Evolutionary conservation across 2,888 invertebrate species (phyloP).

Genomic region (Blera fallax): DNA sequence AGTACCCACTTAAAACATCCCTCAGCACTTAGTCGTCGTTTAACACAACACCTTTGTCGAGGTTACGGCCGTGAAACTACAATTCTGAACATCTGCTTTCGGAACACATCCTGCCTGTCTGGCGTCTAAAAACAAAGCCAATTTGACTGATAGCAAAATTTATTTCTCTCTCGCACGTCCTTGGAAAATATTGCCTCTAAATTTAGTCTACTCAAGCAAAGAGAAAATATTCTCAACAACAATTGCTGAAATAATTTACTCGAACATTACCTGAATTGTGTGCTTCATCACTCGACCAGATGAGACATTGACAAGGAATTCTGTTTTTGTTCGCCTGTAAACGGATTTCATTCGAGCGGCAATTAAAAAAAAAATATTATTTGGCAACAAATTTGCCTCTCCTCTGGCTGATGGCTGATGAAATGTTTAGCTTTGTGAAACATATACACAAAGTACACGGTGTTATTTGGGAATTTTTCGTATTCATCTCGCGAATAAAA

Average conservation of each 20-base stretch:
- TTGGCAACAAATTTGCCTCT: conserved; percentile 5
- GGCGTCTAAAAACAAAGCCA: conserved; percentile 21
- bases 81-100: conserved; percentile 19
- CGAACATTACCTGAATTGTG: conserved; percentile 20
- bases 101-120: not conserved
- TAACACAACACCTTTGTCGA: conserved; percentile 29
- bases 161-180: not conserved
- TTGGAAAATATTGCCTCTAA: conserved; percentile 13
- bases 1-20: conserved; percentile 28
- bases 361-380: not conserved
- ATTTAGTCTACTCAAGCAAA: conserved; percentile 10
- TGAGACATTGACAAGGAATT: conserved; percentile 32
- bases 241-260: conserved; percentile 7
- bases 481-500: conserved; percentile 14
- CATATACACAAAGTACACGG: not conserved
- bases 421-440: not conserved
- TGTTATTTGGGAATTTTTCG: not conserved
- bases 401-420: not conserved
- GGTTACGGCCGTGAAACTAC: conserved; percentile 21
- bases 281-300: not conserved
- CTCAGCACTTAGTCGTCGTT: conserved; percentile 33
- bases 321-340: not conserved
- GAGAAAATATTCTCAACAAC: not conserved
- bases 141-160: not conserved
- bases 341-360: not conserved